Percentiles rank a stretch among this genome's conserved stretches.
These are phyloP conservation scores for Ruditapes philippinarum DNA, from an alignment of 1,140 invertebrate species.

Conservation along the genomic window DNA sequence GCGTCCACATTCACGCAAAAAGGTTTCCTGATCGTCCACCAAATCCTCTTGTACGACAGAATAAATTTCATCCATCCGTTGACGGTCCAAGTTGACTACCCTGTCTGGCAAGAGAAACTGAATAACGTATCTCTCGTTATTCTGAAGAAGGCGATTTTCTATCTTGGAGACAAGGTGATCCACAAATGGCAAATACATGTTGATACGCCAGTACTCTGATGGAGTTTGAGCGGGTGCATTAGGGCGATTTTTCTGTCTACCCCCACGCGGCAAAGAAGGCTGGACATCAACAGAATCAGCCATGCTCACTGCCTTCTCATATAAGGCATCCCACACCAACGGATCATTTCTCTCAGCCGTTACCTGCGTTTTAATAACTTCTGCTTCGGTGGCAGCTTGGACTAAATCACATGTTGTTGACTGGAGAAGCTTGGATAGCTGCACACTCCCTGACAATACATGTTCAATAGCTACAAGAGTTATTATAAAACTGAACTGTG, in stretches of 20 bases:
- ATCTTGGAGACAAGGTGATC: constrained; percentile 38
- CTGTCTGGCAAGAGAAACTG: neutral
- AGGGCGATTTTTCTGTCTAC: constrained; percentile 31
- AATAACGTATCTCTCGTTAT: neutral
- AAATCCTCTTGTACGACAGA: constrained; percentile 5
- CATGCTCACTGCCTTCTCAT: constrained; percentile 21
- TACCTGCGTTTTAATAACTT: constrained; percentile 23
- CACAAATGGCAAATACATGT: constrained; percentile 36
- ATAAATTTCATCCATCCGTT: neutral
- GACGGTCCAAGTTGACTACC: neutral
- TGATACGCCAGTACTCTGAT: constrained; percentile 24
- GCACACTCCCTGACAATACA: neutral
- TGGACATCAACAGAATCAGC: constrained; percentile 35
- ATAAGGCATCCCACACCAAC: constrained; percentile 47
- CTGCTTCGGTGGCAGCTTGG: constrained; percentile 41
- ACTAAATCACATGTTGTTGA: constrained; percentile 1
- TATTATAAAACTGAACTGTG: constrained; percentile 28
- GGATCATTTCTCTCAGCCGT: constrained; percentile 41
- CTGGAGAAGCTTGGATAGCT: constrained; percentile 44
- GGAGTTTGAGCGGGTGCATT: constrained; percentile 25
- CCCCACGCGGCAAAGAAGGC: constrained; percentile 23
- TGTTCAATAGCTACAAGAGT: constrained; percentile 16
- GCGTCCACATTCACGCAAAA: constrained; percentile 4
- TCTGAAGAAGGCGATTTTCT: neutral
- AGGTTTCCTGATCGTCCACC: constrained; percentile 3